Base-by-base conservation (phyloP, 2,888 invertebrate species). In the Phalangium opilio region DNA sequence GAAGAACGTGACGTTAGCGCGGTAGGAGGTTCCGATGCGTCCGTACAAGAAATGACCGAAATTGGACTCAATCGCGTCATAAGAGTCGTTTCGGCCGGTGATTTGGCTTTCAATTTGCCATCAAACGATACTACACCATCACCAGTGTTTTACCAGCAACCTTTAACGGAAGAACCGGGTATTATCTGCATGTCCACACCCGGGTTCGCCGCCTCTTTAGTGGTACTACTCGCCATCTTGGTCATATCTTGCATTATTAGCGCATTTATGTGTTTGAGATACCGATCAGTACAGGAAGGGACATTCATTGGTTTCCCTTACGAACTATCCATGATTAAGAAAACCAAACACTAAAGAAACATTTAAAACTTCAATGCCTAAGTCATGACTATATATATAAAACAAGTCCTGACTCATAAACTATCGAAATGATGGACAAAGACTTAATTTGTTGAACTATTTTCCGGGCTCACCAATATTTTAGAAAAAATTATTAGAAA, bases 171-270 rank as follows among this genome's bases (percentile, higher is more conserved):
- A 17, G 55, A 56, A 11, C 43, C 49, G 7, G 77, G 77, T 18
- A 70, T 86, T 52, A 86, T 90, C 55, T 90, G 89, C 67, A 87
- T 90, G 86, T 87, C 89, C 1, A 87, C 87, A 3, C 83, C 86
- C n/a, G 86, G 89, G 11, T 90, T 90, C 62, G 82, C 86, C 35
- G 81, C 84, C 32, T 84, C 86, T 21, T 71, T 90, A 21, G 77
- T 87, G 44, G 76, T 89, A 41, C 73, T 90, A 19, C 72, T 90
- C 50, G 82, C 79, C 45, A 81, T 89, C 44, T 70, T 90, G 57
- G 70, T 89, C 48, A 77, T 82, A 49, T 86, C 89, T 10, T 90
- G 87, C 63, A 72, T 85, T 32, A 74, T 87, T 55, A 87, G 89
- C 43, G 83, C 85, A 18, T 79, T 89, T 59, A 72, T 90, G 15